Conservation (phyloP, 1,140 invertebrate genomes). For the Drosophila paulistorum region DNA sequence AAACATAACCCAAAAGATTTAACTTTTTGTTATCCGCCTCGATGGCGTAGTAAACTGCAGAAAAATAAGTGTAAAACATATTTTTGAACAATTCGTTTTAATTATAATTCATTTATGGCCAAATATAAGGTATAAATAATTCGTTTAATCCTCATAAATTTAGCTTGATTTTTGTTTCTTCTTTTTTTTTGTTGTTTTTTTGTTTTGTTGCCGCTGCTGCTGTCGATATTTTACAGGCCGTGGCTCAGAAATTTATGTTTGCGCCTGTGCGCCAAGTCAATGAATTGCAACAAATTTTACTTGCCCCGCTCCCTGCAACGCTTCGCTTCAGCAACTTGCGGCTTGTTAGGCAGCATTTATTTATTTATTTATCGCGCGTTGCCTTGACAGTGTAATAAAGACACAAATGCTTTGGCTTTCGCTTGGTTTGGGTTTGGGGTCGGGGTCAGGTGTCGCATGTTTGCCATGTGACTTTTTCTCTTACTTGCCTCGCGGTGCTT, state of each 20-base stretch:
- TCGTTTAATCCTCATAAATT: conserved; percentile 54
- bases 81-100: conserved; percentile 9
- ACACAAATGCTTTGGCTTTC: conserved; percentile 52
- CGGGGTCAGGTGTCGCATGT: conserved; percentile 64
- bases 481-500: conserved; percentile 8
- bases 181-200: conserved; percentile 31
- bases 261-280: conserved; percentile 74
- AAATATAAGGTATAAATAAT: conserved; percentile 38
- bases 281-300: conserved; percentile 79
- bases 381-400: conserved; percentile 73
- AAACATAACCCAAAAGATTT: conserved; percentile 8
- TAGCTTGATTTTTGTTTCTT: conserved; percentile 18
- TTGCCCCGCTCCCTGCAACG: conserved; percentile 27
- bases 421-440: background rate
- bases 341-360: conserved; percentile 77
- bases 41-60: background rate
- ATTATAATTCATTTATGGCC: conserved; percentile 22
- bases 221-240: conserved; percentile 74
- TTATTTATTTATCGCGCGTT: conserved; percentile 78
- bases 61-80: background rate
- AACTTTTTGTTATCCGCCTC: background rate
- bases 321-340: conserved; percentile 50
- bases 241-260: conserved; percentile 68
- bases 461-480: conserved; percentile 48
- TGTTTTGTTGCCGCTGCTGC: conserved; percentile 33